Conservation (phyloP, 2,888 invertebrate species). For the Eristalis pertinax region DNA sequence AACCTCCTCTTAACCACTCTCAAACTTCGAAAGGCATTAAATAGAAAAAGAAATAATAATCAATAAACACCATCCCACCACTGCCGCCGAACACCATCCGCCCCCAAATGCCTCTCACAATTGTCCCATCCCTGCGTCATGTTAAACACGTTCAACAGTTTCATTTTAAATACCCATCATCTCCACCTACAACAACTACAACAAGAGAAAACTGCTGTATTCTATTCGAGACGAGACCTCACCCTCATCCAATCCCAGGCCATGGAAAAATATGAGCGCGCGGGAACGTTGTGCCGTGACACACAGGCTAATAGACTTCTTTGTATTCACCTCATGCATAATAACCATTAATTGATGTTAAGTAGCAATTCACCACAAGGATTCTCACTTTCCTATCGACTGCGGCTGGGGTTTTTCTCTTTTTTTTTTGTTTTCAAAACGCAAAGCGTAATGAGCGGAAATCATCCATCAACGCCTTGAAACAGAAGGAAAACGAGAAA, state of each 20-base stretch:
- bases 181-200: slow-evolving; percentile 8
- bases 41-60: slow-evolving; percentile 31
- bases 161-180: slow-evolving; percentile 59
- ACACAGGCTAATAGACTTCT: slow-evolving; percentile 52
- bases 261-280: not conserved
- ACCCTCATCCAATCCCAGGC: not conserved
- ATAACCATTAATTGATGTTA: slow-evolving; percentile 66
- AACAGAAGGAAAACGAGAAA: slow-evolving; percentile 10
- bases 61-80: slow-evolving; percentile 33
- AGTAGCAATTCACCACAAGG: slow-evolving; percentile 63
- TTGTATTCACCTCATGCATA: slow-evolving; percentile 57
- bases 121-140: slow-evolving; percentile 13
- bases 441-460: slow-evolving; percentile 54
- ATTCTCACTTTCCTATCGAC: slow-evolving; percentile 59
- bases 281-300: slow-evolving; percentile 39
- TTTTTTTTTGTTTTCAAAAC: slow-evolving; percentile 31
- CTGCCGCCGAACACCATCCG: not conserved
- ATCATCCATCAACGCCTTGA: slow-evolving; percentile 46
- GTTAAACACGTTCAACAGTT: slow-evolving; percentile 55
- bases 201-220: not conserved
- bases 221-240: not conserved
- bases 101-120: not conserved
- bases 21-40: slow-evolving; percentile 19
- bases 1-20: not conserved
- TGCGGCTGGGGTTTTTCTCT: slow-evolving; percentile 6